Base-by-base conservation (phyloP, 35 echinoderm and acorn worm species). In the Apostichopus japonicus region DNA sequence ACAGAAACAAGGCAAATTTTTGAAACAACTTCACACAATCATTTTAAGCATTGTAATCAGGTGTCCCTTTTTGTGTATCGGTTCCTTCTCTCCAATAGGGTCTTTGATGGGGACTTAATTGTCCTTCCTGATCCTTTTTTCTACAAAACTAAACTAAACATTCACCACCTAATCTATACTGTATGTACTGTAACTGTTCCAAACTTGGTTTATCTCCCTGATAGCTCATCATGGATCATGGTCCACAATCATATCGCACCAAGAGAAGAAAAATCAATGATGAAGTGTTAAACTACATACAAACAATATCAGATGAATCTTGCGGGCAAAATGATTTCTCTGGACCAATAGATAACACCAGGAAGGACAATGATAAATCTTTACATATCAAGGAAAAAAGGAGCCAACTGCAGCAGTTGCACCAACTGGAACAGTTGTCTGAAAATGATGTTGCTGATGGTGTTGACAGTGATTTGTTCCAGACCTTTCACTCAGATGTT, bases 241-340 rank as follows among this genome's bases (percentile, higher is more conserved):
- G 11, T 59, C 57, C 6, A 80, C 24, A 24, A 53, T 80, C 22
- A 4, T 27, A 33, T 80, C 78, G 78, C 23, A 80, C 78, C 78
- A 80, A 53, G 11, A 22, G 78, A 53, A 80, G 78, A 53, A 80
- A 80, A 80, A 80, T 80, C 7, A n/a, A 52, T 53, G 19, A 80
- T 13, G 77, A 79, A 10, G 24, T 80, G 54, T 8, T 33, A 80
- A 33, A 27, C 14, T 53, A 80, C 54, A 24, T 80, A 53, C 21
- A 80, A 80, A 80, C 25, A 24, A 80, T 80, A 53, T 33, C 54
- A 80, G 78, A 80, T 8, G 78, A 80, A 10, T 59, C 25, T 80
- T 4, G 51, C 8, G 10, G 16, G 6, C 24, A 80, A 10, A 80
- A 8, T 16, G 6, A 14, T 15, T 33, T 16, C 78, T 80, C 54